phyloP scores from a whole-genome alignment of 2,888 invertebrate species.

The Cerastis rubricosa region DNA sequence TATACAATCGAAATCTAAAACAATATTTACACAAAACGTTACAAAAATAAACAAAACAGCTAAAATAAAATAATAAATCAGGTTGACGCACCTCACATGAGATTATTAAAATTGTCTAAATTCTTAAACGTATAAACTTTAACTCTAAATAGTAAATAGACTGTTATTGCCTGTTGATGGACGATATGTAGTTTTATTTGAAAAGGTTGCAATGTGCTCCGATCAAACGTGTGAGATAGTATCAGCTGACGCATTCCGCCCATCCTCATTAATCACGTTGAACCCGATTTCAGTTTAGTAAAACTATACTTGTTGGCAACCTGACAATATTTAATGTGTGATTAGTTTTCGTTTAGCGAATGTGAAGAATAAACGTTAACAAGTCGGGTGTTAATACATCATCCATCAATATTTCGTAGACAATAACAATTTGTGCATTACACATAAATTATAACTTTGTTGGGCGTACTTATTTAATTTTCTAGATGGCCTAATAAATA shows the following conservation, averaged over 20 bases:
- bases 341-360: slow-evolving; percentile 58
- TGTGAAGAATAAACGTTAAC: slow-evolving; percentile 58
- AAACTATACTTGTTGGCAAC: slow-evolving; percentile 64
- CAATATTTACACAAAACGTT: slow-evolving; percentile 65
- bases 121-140: slow-evolving; percentile 39
- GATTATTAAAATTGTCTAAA: slow-evolving; percentile 54
- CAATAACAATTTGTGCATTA: slow-evolving; percentile 64
- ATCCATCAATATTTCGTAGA: slow-evolving; percentile 62
- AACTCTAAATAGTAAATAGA: slow-evolving; percentile 42
- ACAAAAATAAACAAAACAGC: slow-evolving; percentile 64
- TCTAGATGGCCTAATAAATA: slow-evolving; percentile 37
- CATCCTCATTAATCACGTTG: slow-evolving; percentile 57
- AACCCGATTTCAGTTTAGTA: slow-evolving; percentile 60
- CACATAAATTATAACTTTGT: slow-evolving; percentile 35
- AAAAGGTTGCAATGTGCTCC: slow-evolving; percentile 33
- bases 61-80: slow-evolving; percentile 55
- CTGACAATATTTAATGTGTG: slow-evolving; percentile 66
- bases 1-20: slow-evolving; percentile 63
- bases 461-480: slow-evolving; percentile 18
- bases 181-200: slow-evolving; percentile 42
- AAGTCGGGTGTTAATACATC: slow-evolving; percentile 58
- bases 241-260: slow-evolving; percentile 50
- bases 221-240: slow-evolving; percentile 52
- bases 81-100: slow-evolving; percentile 45
- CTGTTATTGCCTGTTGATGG: slow-evolving; percentile 46